Percentiles rank a stretch among this genome's conserved stretches.
Evolutionary conservation across 2,888 invertebrate genomes (phyloP).

Genomic region (Helleia helle): DNA sequence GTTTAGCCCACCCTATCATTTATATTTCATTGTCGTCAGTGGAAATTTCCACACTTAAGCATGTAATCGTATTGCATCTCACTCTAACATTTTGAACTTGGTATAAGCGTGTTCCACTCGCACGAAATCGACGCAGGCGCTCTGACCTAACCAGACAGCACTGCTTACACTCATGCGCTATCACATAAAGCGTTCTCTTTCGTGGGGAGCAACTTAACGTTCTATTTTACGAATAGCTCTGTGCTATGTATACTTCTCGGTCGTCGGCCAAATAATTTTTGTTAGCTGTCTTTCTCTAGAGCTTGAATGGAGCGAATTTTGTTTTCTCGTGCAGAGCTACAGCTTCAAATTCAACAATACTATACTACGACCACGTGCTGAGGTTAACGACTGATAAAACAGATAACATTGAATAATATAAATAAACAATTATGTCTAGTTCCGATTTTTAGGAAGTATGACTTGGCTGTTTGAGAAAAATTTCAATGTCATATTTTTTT

Average conservation of each 20-base stretch:
- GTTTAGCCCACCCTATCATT: constrained; percentile 40
- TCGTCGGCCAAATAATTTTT: constrained; percentile 68
- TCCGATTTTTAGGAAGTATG: neutral
- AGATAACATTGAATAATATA: constrained; percentile 56
- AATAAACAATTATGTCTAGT: constrained; percentile 44
- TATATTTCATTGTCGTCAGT: constrained; percentile 71
- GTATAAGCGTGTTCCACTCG: constrained; percentile 42
- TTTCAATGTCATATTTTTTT: too few species aligned
- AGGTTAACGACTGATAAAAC: constrained; percentile 67
- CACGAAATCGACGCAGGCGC: constrained; percentile 60
- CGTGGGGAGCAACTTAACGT: constrained; percentile 48
- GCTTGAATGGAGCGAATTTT: constrained; percentile 68
- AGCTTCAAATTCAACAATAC: constrained; percentile 71
- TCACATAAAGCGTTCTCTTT: constrained; percentile 47
- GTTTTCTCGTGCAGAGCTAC: constrained; percentile 69
- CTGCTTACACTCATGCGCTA: constrained; percentile 37
- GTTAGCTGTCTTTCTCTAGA: constrained; percentile 73
- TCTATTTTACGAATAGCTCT: constrained; percentile 73
- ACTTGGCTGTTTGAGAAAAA: too few species aligned
- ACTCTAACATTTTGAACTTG: constrained; percentile 33
- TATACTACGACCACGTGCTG: constrained; percentile 64
- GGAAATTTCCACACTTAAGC: constrained; percentile 71
- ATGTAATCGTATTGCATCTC: constrained; percentile 57
- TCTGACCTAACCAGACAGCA: constrained; percentile 53
- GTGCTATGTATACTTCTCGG: constrained; percentile 73